Conservation (phyloP, 2,797 vertebrate genomes). For the Lacerta agilis region DNA sequence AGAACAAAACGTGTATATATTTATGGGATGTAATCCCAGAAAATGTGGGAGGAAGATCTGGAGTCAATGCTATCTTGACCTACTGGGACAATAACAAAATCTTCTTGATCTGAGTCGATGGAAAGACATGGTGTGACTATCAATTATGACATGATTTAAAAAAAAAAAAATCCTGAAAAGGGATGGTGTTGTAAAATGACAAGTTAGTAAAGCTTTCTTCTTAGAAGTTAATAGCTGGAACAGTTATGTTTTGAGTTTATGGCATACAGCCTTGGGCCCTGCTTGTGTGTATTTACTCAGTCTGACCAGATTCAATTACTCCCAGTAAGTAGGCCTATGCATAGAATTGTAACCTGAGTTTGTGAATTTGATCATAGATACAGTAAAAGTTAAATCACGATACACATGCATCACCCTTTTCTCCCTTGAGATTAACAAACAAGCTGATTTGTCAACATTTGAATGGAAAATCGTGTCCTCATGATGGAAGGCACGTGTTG, state of each 20-base stretch:
- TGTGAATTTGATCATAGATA: neutral
- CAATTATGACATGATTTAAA: neutral
- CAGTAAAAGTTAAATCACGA: neutral
- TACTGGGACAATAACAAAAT: slow-evolving; percentile 20
- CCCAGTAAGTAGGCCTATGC: neutral
- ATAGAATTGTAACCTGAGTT: neutral
- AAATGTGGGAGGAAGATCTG: slow-evolving; percentile 41
- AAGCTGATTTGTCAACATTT: neutral
- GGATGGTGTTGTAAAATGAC: neutral
- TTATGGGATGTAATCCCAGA: slow-evolving; percentile 43
- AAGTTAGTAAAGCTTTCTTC: neutral
- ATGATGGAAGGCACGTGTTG: too few species aligned
- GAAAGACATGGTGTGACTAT: neutral
- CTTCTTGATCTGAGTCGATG: neutral
- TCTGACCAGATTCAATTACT: neutral
- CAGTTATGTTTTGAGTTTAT: neutral
- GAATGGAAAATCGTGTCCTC: too few species aligned
- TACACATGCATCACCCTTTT: neutral
- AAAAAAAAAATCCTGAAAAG: neutral
- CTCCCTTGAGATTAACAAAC: neutral
- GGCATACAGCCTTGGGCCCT: neutral
- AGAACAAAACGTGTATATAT: slow-evolving; percentile 46
- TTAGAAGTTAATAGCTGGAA: neutral
- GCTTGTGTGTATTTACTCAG: neutral
- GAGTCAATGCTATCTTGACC: slow-evolving; percentile 20